Evolutionary conservation across 2,888 invertebrate species (phyloP).

Genomic region (Caenorhabditis parvicauda): DNA sequence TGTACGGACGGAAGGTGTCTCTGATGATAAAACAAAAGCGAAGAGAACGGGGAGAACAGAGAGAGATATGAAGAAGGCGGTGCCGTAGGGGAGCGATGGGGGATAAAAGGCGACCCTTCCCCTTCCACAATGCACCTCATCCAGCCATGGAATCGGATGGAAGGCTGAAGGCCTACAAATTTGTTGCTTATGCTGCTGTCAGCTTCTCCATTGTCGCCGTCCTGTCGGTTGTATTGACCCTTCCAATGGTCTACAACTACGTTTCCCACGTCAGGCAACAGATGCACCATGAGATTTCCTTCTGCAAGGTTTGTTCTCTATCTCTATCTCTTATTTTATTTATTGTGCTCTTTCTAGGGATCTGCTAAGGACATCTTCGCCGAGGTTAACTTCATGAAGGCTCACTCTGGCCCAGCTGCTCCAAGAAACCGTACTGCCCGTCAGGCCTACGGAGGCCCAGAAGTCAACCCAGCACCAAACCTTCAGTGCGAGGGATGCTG

Average conservation of each 20-base stretch:
- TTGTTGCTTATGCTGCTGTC: constrained; percentile 51
- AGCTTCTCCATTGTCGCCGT: constrained; percentile 51
- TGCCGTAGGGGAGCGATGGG: too few relatives aligned
- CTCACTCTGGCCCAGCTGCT: constrained; percentile 34
- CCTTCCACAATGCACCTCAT: too few relatives aligned
- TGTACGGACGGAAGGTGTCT: too few relatives aligned
- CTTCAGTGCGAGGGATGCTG: constrained; percentile 40
- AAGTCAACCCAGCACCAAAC: constrained; percentile 40
- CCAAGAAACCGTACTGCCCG: constrained; percentile 52
- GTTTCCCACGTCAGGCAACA: constrained; percentile 40
- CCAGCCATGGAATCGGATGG: constrained; percentile 38
- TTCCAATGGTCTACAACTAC: constrained; percentile 52
- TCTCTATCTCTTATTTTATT: not conserved
- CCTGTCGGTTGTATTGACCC: constrained; percentile 44
- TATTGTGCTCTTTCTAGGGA: constrained; percentile 37
- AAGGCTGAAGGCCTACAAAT: constrained; percentile 51
- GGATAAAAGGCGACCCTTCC: too few relatives aligned
- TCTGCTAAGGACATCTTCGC: constrained; percentile 58
- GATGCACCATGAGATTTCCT: constrained; percentile 39
- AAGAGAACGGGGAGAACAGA: too few relatives aligned
- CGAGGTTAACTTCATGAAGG: constrained; percentile 56
- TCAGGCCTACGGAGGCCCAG: constrained; percentile 42
- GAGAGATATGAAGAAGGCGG: too few relatives aligned
- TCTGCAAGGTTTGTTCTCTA: constrained; percentile 32
- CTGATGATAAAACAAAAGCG: too few relatives aligned